phyloP scores from a whole-genome alignment of 2,797 vertebrate species.

The Danio kyathit region DNA sequence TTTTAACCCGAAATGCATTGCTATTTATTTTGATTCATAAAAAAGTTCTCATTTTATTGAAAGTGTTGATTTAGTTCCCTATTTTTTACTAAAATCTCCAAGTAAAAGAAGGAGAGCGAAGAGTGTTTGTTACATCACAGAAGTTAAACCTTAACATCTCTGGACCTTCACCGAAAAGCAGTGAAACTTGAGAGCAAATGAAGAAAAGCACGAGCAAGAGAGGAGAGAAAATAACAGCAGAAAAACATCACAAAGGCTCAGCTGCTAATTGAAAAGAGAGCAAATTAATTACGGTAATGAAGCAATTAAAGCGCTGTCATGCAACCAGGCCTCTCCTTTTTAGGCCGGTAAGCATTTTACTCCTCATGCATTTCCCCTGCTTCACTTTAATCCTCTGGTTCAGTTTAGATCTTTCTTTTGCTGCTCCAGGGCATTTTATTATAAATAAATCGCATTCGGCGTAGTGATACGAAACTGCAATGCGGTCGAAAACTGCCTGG shows the following conservation, averaged over 20 bases:
- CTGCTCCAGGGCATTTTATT: too few relatives aligned
- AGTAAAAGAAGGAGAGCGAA: too few relatives aligned
- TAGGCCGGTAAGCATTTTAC: conserved; percentile 51
- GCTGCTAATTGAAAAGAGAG: conserved; percentile 66
- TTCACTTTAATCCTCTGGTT: not conserved
- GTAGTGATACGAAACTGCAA: too few relatives aligned
- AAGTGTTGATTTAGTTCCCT: too few relatives aligned
- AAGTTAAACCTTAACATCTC: too few relatives aligned
- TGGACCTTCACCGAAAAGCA: not conserved
- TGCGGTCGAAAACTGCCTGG: too few relatives aligned
- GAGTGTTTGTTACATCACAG: too few relatives aligned
- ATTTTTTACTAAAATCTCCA: too few relatives aligned
- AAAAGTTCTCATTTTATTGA: too few relatives aligned
- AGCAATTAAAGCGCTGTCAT: conserved; percentile 67
- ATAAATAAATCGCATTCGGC: too few relatives aligned
- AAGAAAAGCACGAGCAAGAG: conserved; percentile 4
- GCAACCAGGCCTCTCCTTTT: conserved; percentile 54
- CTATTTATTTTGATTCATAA: too few relatives aligned
- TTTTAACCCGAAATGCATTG: too few relatives aligned
- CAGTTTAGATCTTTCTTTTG: not conserved
- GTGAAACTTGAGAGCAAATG: not conserved
- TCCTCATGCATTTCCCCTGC: conserved; percentile 31
- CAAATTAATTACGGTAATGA: conserved; percentile 68
- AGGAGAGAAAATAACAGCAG: conserved; percentile 49
- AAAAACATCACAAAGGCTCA: conserved; percentile 57